Conservation (phyloP, 2,797 vertebrate species). For the Epinephelus awoara region DNA sequence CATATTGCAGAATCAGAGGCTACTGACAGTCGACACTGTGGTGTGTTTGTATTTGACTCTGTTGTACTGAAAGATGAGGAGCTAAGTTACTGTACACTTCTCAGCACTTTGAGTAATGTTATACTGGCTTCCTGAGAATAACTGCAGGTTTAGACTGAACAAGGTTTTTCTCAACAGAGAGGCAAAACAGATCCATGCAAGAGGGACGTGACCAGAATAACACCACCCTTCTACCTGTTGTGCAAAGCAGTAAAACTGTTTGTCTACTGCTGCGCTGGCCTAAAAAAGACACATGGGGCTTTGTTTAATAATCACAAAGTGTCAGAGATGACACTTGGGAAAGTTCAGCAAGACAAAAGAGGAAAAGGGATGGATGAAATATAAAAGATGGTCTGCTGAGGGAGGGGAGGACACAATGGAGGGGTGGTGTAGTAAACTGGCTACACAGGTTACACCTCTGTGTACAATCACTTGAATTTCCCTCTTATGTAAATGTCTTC, state of each 20-base stretch:
- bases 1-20: slow-evolving; percentile 19
- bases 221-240: slow-evolving; percentile 46
- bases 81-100: slow-evolving; percentile 36
- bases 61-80: slow-evolving; percentile 46
- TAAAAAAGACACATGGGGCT: slow-evolving; percentile 11
- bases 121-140: slow-evolving; percentile 57
- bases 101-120: slow-evolving; percentile 51
- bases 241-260: slow-evolving; percentile 23
- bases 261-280: slow-evolving; percentile 17
- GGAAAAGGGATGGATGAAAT: slow-evolving; percentile 7
- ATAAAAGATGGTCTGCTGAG: slow-evolving; percentile 17
- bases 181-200: slow-evolving; percentile 57
- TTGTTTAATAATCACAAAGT: slow-evolving; percentile 33
- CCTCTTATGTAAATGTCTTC: slow-evolving; percentile 14
- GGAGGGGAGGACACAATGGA: background rate
- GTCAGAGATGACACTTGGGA: slow-evolving; percentile 29
- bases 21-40: slow-evolving; percentile 32
- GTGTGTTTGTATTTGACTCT: slow-evolving; percentile 62
- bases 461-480: background rate
- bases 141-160: slow-evolving; percentile 47
- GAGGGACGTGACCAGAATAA: slow-evolving; percentile 41
- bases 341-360: slow-evolving; percentile 32
- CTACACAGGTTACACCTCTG: slow-evolving; percentile 35
- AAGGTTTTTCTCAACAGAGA: slow-evolving; percentile 54
- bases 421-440: slow-evolving; percentile 37